A percentile compares a stretch with the other conserved stretches of the same genome.
Conservation (phyloP, 2,888 invertebrate species). For the Acronicta psi region DNA sequence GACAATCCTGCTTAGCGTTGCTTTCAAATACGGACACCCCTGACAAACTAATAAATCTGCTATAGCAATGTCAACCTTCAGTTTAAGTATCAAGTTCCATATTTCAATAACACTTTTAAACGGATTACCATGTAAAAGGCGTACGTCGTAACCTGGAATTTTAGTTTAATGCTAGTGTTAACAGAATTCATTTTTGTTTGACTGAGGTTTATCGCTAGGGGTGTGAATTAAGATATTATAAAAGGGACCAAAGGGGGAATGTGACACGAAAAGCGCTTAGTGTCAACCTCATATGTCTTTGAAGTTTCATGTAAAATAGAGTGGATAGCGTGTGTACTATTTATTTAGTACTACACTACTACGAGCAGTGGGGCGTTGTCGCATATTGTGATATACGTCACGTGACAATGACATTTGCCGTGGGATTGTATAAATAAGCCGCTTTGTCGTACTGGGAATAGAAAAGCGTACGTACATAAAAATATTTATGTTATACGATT, state of each 20-base stretch:
- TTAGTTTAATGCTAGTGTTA: slow-evolving; percentile 25
- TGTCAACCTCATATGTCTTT: slow-evolving; percentile 85
- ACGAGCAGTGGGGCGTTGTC: slow-evolving; percentile 59
- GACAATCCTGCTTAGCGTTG: slow-evolving; percentile 77
- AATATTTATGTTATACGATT: slow-evolving; percentile 6
- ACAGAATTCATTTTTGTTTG: slow-evolving; percentile 57
- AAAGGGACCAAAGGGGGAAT: slow-evolving; percentile 79
- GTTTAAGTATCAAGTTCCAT: slow-evolving; percentile 41
- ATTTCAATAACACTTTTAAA: slow-evolving; percentile 52
- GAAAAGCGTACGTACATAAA: slow-evolving; percentile 20
- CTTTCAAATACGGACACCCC: slow-evolving; percentile 80
- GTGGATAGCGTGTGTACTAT: slow-evolving; percentile 61
- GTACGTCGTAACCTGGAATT: slow-evolving; percentile 43
- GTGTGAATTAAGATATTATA: slow-evolving; percentile 87
- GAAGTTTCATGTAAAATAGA: slow-evolving; percentile 74
- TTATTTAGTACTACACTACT: slow-evolving; percentile 62
- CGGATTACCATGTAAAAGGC: slow-evolving; percentile 79
- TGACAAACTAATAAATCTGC: slow-evolving; percentile 58
- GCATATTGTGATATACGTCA: slow-evolving; percentile 55
- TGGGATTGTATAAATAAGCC: slow-evolving; percentile 39
- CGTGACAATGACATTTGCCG: slow-evolving; percentile 42
- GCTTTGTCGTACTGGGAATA: slow-evolving; percentile 41
- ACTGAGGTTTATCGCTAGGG: slow-evolving; percentile 69
- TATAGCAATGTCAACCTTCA: slow-evolving; percentile 57
- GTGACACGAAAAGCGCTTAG: slow-evolving; percentile 82